Base-by-base conservation (phyloP, 2,888 invertebrate genomes). In the Leucoptera coffeella region DNA sequence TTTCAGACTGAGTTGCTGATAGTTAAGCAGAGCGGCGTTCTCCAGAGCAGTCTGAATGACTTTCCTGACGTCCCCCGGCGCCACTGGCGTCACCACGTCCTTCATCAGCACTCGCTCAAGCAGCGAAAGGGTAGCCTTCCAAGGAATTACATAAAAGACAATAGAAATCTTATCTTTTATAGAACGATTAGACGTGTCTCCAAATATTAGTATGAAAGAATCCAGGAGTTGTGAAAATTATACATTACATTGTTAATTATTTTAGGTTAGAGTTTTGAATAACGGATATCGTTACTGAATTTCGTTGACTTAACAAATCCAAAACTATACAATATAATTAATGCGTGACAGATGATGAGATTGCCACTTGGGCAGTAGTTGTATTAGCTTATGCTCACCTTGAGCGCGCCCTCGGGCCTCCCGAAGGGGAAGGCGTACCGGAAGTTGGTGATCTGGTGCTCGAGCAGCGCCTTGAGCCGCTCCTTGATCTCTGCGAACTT, bases 371-470 rank as follows among this genome's bases (percentile, higher is more conserved):
- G n/a, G n/a, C n/a, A n/a, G n/a, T n/a, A n/a, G n/a, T n/a, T n/a
- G n/a, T n/a, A n/a, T n/a, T n/a, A n/a, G n/a, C n/a, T n/a, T n/a
- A n/a, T n/a, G 10, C 9, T 28, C 41, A 71, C 72, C 62, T 97
- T 99, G 35, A 99, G 71, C 25, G 96, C 90, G 26, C 97, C 97
- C 59, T 99, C 99, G 5, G 99, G 99, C 43, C 99, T 78, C 34
- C 99, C 99, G 57, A 99, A 99, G 33, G 99, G 99, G 73, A 99
- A 99, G 51, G 94, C 93, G 54, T 87, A 96, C 67, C 93, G 85
- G 75, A 99, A 99, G 77, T 99, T 95, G 14, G 97, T 99, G 46
- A 99, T 96, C 77, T 99, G 97, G 62, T 92, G 86, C 65, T 99
- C 97, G 38, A 99, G 74, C 37, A 97, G 74, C 42, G 89, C 80